Evolutionary conservation across 2,888 invertebrate genomes (phyloP).

Genomic region (Pyrocoelia pectoralis): DNA sequence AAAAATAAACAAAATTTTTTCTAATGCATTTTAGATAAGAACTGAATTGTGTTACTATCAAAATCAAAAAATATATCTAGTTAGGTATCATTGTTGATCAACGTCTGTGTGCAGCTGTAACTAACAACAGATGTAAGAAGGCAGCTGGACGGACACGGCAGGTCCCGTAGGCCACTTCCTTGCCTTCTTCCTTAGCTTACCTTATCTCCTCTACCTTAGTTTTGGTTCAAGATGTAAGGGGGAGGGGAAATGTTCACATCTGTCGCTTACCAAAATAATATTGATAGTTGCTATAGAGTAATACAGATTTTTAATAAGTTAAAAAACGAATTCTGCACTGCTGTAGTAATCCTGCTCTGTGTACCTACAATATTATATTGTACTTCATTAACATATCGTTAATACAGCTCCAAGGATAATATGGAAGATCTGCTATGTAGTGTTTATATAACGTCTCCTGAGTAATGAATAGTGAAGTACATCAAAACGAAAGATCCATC

Average conservation of each 20-base stretch:
- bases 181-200: constrained; percentile 45
- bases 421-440: neutral
- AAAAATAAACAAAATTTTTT: neutral
- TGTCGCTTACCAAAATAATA: constrained; percentile 21
- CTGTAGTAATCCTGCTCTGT: too few relatives aligned
- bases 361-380: too few relatives aligned
- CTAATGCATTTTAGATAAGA: constrained; percentile 14
- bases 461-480: neutral
- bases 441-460: neutral
- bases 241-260: constrained; percentile 29
- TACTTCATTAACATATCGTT: neutral
- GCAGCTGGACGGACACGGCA: constrained; percentile 48
- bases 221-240: constrained; percentile 37
- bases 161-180: constrained; percentile 45
- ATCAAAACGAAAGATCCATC: neutral
- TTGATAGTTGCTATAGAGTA: neutral
- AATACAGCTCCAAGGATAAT: neutral
- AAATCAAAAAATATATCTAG: constrained; percentile 46
- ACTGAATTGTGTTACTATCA: constrained; percentile 45
- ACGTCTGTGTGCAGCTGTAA: constrained; percentile 51
- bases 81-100: constrained; percentile 52
- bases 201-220: constrained; percentile 41
- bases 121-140: constrained; percentile 51
- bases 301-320: constrained; percentile 3
- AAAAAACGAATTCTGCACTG: neutral